Evolutionary conservation across 2,113 vertebrate genomes (phyloP).

Genomic region (Ceyx melanurus): DNA sequence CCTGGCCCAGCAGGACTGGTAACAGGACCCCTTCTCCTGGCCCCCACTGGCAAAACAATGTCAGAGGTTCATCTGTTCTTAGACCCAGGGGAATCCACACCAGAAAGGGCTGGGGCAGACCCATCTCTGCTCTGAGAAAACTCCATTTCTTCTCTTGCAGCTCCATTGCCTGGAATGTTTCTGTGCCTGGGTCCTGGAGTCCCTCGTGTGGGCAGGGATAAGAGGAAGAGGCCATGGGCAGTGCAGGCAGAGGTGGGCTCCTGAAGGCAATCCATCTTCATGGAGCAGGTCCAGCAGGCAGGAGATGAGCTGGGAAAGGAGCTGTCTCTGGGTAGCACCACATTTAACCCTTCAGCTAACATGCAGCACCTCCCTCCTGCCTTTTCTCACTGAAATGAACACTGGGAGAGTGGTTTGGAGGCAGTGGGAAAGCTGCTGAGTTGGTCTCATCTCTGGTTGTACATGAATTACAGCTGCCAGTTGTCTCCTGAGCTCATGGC

Average conservation of each 20-base stretch:
- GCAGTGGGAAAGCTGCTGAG: neutral
- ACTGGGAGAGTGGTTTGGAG: neutral
- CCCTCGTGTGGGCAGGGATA: neutral
- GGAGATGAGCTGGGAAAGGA: neutral
- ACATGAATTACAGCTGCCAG: neutral
- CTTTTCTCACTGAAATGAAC: neutral
- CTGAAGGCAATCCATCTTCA: conserved; percentile 1
- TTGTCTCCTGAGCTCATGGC: neutral
- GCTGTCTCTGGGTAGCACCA: neutral
- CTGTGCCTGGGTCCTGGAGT: neutral
- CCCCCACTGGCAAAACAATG: neutral
- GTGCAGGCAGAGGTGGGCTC: neutral
- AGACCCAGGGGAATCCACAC: neutral
- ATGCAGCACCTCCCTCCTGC: neutral
- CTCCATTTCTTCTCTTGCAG: neutral
- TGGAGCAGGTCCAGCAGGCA: neutral
- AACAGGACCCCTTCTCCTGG: neutral
- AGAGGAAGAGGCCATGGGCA: neutral
- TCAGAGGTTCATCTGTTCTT: neutral
- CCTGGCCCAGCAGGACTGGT: no score
- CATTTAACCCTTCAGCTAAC: neutral
- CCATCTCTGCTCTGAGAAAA: neutral
- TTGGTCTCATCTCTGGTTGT: neutral
- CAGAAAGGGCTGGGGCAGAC: neutral
- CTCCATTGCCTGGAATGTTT: neutral